Conservation (phyloP, 2,797 vertebrate species). For the Pristis pectinata region DNA sequence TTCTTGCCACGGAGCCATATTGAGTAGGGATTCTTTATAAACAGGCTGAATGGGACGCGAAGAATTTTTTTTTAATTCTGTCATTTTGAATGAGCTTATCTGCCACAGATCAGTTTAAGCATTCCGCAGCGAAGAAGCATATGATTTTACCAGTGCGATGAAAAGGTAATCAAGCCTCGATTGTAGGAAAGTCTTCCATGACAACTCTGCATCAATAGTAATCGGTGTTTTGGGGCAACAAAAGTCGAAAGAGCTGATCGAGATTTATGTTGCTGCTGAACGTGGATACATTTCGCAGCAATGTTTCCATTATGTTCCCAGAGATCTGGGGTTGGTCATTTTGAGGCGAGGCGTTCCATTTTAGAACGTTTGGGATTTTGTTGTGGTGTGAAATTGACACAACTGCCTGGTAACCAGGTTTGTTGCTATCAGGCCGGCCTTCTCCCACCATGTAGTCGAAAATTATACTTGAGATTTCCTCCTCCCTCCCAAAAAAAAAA, state of each 20-base stretch:
- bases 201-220: conserved; percentile 18
- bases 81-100: conserved; percentile 9
- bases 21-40: conserved; percentile 31
- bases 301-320: conserved; percentile 28
- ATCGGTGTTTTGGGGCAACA: background rate
- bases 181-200: background rate
- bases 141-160: background rate
- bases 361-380: conserved; percentile 29
- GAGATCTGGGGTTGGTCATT: conserved; percentile 2
- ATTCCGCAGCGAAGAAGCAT: background rate
- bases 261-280: background rate
- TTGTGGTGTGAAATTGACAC: conserved; percentile 38
- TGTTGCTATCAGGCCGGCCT: background rate
- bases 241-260: conserved; percentile 21
- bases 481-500: background rate
- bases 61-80: background rate
- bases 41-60: conserved; percentile 21
- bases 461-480: background rate
- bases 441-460: background rate
- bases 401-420: conserved; percentile 32
- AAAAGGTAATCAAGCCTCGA: background rate
- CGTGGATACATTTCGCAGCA: conserved; percentile 29
- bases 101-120: background rate
- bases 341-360: background rate
- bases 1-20: conserved; percentile 35